Evolutionary conservation across 2,113 vertebrate species (phyloP), one percentile per base, ranked within the genome.

Genomic region (Narcine bancroftii): DNA sequence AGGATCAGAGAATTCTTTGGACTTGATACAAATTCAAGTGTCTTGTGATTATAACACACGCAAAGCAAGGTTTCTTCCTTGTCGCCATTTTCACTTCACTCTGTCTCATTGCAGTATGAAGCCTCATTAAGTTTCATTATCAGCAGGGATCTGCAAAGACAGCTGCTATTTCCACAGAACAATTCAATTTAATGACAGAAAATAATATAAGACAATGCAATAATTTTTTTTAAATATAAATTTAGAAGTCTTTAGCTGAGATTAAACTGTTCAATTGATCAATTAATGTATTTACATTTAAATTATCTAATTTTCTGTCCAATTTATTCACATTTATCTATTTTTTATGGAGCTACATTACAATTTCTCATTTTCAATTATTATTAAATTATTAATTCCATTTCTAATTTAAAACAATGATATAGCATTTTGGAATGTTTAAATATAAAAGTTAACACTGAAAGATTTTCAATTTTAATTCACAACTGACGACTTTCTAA

Each of bases 261-360:
- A 91, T 91, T 39, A 91, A 91, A 91, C 63, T 69, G 87, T 89
- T 91, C 63, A 66, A 91, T 91, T 91, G 87, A 91, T 91, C 87
- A 91, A 91, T 91, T 66, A 45, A 69, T 33, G 87, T 91, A 91
- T 91, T 91, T 91, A 91, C 87, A 91, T 91, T 91, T 91, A 91
- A 91, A 91, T 91, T 26, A 91, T 69, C 87, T 91, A 91, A 91
- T 91, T 91, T 91, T 65, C 87, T 91, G 26, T 91, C 36, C 56
- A 91, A 91, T 69, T 91, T 91, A 91, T 91, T 91, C 87, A 91
- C 45, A 47, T 91, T 91, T 69, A 69, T 85, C 50, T 53, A 85
- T 56, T 60, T 85, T 85, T 85, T n/a, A 85, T 91, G 60, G 69
- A 91, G n/a, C 87, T 66, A 91, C 69, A 91, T 91, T 69, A 69